These are phyloP conservation scores for Poeciliopsis occidentalis DNA, from an alignment of 2,113 vertebrate species.

Conservation along the genomic window DNA sequence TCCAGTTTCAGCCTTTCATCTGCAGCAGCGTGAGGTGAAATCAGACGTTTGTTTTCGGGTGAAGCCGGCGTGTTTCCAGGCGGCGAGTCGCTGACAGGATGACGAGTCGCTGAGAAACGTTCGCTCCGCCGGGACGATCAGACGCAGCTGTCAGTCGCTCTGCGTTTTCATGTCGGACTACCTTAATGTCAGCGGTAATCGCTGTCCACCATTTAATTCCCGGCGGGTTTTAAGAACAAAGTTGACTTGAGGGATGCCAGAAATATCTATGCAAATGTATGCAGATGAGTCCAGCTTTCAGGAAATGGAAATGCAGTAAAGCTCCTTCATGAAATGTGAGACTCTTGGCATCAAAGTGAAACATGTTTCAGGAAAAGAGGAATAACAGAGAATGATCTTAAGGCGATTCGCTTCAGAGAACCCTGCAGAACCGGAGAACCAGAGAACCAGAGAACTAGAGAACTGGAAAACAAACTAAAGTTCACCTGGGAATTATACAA, in stretches of 20 bases:
- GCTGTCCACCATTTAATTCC: conserved; percentile 53
- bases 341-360: conserved; percentile 32
- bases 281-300: conserved; percentile 36
- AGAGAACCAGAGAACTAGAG: no score
- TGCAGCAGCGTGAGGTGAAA: conserved; percentile 2
- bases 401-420: background rate
- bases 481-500: no score
- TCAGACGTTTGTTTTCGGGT: conserved; percentile 48
- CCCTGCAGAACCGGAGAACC: no score
- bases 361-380: background rate
- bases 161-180: conserved; percentile 20
- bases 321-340: background rate
- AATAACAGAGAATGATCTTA: conserved; percentile 10
- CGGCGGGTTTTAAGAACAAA: conserved; percentile 34
- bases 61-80: conserved; percentile 34
- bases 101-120: conserved; percentile 50
- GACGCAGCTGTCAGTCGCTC: conserved; percentile 55
- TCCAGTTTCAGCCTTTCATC: conserved; percentile 34
- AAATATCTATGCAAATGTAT: conserved; percentile 63
- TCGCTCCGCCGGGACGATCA: conserved; percentile 55
- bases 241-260: conserved; percentile 25
- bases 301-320: conserved; percentile 26
- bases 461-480: no score
- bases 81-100: conserved; percentile 32
- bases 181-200: conserved; percentile 38